Percentiles rank a stretch among this genome's conserved stretches.
Evolutionary conservation across 2,888 invertebrate species (phyloP).

Genomic region (Callyntrura guangdongensis): DNA sequence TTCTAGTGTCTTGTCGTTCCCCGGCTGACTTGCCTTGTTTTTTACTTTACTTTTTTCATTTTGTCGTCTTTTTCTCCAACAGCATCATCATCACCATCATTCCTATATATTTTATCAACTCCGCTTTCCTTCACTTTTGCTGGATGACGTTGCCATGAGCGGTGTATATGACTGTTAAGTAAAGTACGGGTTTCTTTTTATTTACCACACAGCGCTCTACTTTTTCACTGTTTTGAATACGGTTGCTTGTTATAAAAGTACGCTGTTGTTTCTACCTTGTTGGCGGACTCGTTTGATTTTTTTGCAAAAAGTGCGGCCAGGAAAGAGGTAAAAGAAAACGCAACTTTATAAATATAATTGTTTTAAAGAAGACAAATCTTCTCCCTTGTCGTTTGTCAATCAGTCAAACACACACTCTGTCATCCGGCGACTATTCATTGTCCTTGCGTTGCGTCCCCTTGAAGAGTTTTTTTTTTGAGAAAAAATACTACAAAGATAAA

Average conservation of each 20-base stretch:
- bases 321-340: constrained; percentile 35
- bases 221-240: background rate
- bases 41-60: constrained; percentile 36
- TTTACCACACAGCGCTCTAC: constrained; percentile 18
- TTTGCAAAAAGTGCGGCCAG: constrained; percentile 35
- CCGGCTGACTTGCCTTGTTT: constrained; percentile 4
- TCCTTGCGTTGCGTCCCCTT: background rate
- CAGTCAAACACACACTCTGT: constrained; percentile 50
- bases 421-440: background rate
- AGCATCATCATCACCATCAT: constrained; percentile 52
- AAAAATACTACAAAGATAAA: background rate
- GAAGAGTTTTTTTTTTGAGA: constrained; percentile 13
- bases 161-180: constrained; percentile 24
- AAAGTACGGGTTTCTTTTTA: background rate
- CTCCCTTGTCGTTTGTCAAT: constrained; percentile 47
- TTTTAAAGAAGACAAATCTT: constrained; percentile 41
- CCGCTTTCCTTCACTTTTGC: constrained; percentile 13
- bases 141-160: background rate
- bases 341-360: constrained; percentile 42
- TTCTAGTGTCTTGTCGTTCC: constrained; percentile 9
- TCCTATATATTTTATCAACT: background rate
- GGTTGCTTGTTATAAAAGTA: too few relatives aligned
- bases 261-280: constrained; percentile 2
- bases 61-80: background rate
- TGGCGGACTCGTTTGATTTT: constrained; percentile 50